Evolutionary conservation across 1,140 invertebrate genomes (phyloP), one percentile per base, ranked within the genome.

Genomic region (Drosophila ambigua): DNA sequence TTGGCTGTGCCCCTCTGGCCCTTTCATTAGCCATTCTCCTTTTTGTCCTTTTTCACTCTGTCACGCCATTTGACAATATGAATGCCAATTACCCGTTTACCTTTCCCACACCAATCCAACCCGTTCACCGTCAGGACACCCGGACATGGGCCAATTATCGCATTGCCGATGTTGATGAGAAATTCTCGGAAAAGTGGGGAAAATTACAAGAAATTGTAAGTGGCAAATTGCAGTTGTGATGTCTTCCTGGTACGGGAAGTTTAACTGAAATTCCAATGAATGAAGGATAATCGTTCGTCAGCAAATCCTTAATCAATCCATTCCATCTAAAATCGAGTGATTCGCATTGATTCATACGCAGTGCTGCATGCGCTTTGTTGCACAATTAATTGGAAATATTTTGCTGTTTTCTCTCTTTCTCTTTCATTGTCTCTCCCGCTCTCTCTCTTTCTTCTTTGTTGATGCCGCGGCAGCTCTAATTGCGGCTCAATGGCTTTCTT

Each of bases 61-160:
- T 58, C 79, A 82, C 79, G 79, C 73, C 60, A 82, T 82, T 82
- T 54, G 71, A 43, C 57, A 61, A 53, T 83, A 52, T 51, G 59
- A 51, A 60, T 58, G 62, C 61, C 65, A 83, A 83, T 83, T n/a
- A 43, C 5, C 16, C 23, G 16, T 9, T 55, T 51, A 49, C 60
- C 71, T 83, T 77, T 73, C 20, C 31, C 28, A 16, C 16, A 16
- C 16, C 16, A 16, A 16, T 16, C 16, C 16, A 31, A 1, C 28
- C 28, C 7, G 8, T 35, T 35, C 31, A 2, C 3, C 9, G 31
- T 9, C 31, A 39, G 35, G 68, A 71, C 48, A 72, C 59, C 20
- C 13, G n/a, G 44, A 63, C 16, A 13, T 57, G 44, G 50, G 77
- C 61, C 67, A 83, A 84, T 84, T 82, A 83, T 63, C 53, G 64